Base-by-base conservation (phyloP, 2,888 invertebrate genomes). In the Ophion ellenae region DNA sequence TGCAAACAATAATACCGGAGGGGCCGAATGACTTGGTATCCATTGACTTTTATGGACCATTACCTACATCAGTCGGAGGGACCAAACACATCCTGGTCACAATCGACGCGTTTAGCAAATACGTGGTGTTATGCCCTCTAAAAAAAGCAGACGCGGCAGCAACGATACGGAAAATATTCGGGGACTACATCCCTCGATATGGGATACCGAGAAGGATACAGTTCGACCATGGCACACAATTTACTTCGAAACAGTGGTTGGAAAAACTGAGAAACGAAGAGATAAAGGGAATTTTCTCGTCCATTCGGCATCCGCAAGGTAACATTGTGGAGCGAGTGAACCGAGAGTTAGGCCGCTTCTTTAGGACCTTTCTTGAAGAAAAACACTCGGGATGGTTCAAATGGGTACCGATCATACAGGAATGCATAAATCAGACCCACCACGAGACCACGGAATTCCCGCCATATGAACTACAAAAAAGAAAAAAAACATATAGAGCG, bases 1-100 rank as follows among this genome's bases (percentile, higher is more conserved):
- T 78, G 57, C 59, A 67, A 24, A 81, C 59, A 2, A 32, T 67
- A 7, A 28, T 70, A 0, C 64, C 85, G 7, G 24, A 78, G 10
- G 45, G 17, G n/a, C 83, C 80, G 3, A 11, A 45, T 9, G 84
- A 88, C 5, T 28, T 83, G 10, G 40, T 86, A 2, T 86, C 86
- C 2, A 83, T 87, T 14, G 87, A 88, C 71, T 87, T 71, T 67
- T 85, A 66, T 53, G 87, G 87, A 9, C 87, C 87, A 1, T 59
- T 87, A 17, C 87, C 88, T 0, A 20, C 7, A 20, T 74, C 11
- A 2, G 69, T 66, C 17, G 64, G 53, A 2, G 84, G 73, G 1
- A 80, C 78, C 0, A 76, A 75, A 59, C 71, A 86, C 57, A 71
- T 87, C 9, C 61, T 86, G 6, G 86, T 79, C 1, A 79, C 78